Conservation (phyloP, 2,113 vertebrate species). For the Deroptyus accipitrinus region DNA sequence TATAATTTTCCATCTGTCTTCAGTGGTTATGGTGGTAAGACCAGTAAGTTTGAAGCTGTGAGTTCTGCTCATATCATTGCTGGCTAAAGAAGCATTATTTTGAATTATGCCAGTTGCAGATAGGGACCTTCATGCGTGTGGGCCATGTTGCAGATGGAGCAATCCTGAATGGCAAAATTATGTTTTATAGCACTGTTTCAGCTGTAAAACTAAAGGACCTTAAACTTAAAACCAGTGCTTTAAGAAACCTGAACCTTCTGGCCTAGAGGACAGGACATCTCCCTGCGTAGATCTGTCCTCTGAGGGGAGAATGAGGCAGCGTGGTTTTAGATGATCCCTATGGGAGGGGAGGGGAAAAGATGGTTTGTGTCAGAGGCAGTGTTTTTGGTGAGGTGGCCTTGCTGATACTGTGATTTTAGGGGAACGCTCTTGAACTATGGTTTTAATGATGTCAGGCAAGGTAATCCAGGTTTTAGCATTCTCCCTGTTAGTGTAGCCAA, state of each 20-base stretch:
- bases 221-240: background rate
- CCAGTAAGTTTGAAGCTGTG: background rate
- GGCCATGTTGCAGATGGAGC: background rate
- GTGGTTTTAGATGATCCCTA: background rate
- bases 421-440: background rate
- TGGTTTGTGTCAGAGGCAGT: background rate
- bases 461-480: background rate
- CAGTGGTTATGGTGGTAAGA: constrained; percentile 3
- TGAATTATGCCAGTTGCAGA: background rate
- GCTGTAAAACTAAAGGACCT: background rate
- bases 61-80: background rate
- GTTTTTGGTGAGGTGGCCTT: background rate
- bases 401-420: background rate
- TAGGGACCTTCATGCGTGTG: background rate
- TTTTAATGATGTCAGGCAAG: background rate
- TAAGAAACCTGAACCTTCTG: background rate
- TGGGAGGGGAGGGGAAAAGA: background rate
- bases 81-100: background rate
- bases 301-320: background rate
- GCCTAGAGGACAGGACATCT: background rate
- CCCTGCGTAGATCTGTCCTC: background rate
- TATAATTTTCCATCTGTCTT: constrained; percentile 54
- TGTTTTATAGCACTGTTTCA: constrained; percentile 3
- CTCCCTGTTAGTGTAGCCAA: background rate
- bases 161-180: constrained; percentile 1